Evolutionary conservation across 2,888 invertebrate species (phyloP), one percentile per base, ranked within the genome.

Genomic region (Athalia rosae): DNA sequence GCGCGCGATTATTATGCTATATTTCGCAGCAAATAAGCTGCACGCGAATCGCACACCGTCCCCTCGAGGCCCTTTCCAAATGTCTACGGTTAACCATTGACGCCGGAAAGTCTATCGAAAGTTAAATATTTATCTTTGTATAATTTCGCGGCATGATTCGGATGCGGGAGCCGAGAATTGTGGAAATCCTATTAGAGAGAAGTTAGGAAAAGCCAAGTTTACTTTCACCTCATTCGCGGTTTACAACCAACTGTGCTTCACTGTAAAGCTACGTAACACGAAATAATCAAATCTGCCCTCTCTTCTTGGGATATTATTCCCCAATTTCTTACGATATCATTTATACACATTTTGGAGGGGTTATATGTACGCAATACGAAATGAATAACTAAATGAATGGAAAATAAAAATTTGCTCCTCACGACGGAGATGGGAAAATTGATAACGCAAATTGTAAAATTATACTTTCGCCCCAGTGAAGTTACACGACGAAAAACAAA

Each of bases 131-230:
- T 48, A 48, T 47, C 66, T 66, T 47, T 13, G 66, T 48, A 66
- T 66, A 66, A 66, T 66, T 13, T 66, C 13, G 47, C 48, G 13
- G 66, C 28, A 28, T 28, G 28, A 28, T 28, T 28, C 28, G 28
- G 28, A 28, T 28, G 28, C 28, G 28, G 28, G 28, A 28, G 28
- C 28, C 0, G 48, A 15, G 13, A 3, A 41, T 41, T 66, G 48
- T 41, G 66, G 47, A 9, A 66, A 66, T 48, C 66, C 47, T 66
- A 66, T 66, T 48, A 66, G 66, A 48, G 28, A 28, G 66, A 66
- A 66, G 48, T 66, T 66, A 9, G 66, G 66, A 66, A 66, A 48
- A 66, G 47, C 66, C 47, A 28, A 66, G 66, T 66, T 66, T 66
- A 66, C 48, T 48, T 66, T 48, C 66, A 15, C 28, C 28, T 28